phyloP scores from a whole-genome alignment of 2,888 invertebrate genomes.

The Doris montereyensis region DNA sequence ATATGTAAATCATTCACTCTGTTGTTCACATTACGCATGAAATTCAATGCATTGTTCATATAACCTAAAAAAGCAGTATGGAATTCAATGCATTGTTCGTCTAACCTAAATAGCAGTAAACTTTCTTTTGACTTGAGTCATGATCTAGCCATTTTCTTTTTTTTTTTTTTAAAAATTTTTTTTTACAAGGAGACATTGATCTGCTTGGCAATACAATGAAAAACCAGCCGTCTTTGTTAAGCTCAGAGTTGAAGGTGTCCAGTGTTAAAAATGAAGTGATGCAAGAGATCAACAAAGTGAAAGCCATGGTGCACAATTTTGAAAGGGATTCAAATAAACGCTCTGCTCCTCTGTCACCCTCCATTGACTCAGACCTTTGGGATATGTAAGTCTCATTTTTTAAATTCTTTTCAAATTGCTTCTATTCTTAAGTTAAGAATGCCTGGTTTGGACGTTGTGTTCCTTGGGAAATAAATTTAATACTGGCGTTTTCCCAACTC shows the following conservation, averaged over 20 bases:
- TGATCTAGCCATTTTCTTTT: background rate
- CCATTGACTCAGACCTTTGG: background rate
- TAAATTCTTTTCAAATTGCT: no score
- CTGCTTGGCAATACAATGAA: background rate
- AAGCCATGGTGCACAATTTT: background rate
- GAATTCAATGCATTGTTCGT: no score
- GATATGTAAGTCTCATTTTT: background rate
- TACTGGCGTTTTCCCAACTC: no score
- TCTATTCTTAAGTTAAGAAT: no score
- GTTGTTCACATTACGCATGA: no score
- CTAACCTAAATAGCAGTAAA: no score
- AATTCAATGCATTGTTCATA: no score
- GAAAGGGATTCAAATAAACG: background rate
- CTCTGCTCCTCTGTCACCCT: background rate
- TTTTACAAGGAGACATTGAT: background rate
- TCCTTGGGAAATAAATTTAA: no score
- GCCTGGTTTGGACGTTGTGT: no score
- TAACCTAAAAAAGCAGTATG: no score
- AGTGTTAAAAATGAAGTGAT: background rate
- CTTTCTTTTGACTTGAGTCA: no score
- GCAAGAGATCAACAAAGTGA: background rate
- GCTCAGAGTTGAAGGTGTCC: background rate
- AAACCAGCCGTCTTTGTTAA: background rate
- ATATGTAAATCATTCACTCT: no score
- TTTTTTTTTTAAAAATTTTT: background rate